Percentiles rank a stretch among this genome's conserved stretches.
Conservation (phyloP, 2,797 vertebrate genomes). For the Pteropus rufus region DNA sequence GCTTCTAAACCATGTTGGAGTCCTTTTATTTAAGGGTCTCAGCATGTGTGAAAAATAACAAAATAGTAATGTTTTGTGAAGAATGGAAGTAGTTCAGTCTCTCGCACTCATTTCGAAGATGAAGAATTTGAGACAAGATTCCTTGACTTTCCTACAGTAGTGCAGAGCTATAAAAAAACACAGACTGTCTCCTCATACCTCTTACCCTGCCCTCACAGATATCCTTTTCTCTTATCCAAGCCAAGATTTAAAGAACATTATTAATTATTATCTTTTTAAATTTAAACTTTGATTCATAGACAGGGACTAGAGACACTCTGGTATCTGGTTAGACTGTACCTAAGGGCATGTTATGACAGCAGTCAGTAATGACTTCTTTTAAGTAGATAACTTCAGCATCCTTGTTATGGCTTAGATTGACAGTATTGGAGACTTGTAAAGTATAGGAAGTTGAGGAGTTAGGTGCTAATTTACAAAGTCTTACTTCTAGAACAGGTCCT, state of each 20-base stretch:
- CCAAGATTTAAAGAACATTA: neutral
- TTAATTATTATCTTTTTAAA: neutral
- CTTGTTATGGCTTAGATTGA: neutral
- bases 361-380: neutral
- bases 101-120: neutral
- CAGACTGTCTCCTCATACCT: neutral
- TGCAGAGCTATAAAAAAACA: neutral
- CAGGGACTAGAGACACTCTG: neutral
- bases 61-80: conserved; percentile 18
- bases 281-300: neutral
- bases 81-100: neutral
- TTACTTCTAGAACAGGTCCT: neutral
- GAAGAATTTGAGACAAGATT: neutral
- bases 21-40: neutral
- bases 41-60: neutral
- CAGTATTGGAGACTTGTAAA: neutral
- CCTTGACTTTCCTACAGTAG: neutral
- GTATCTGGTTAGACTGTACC: conserved; percentile 3
- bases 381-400: neutral
- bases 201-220: neutral
- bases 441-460: neutral
- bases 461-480: neutral
- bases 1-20: neutral
- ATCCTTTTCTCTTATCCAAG: neutral
- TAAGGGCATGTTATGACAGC: neutral